Conservation (phyloP, 2,797 vertebrate species). For the Lepilemur septentrionalis region DNA sequence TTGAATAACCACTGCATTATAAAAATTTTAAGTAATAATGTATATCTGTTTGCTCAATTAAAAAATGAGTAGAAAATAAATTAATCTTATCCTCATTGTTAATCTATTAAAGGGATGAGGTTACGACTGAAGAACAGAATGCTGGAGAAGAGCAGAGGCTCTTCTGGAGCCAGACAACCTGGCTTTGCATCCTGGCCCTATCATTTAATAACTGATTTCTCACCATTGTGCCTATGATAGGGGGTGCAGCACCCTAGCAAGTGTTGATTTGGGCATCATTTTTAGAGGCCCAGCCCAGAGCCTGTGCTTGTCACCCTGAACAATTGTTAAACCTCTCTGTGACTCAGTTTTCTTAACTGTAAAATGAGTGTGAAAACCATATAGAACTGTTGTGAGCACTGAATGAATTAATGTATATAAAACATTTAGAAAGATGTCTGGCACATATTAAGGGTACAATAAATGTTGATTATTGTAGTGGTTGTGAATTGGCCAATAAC, state of each 20-base stretch:
- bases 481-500: not conserved
- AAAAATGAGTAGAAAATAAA: conserved; percentile 21
- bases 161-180: not conserved
- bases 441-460: not conserved
- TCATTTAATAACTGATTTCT: not conserved
- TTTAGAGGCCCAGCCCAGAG: not conserved
- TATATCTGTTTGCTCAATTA: not conserved
- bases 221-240: not conserved
- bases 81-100: conserved; percentile 21
- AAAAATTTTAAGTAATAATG: conserved; percentile 8
- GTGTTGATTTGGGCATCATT: not conserved
- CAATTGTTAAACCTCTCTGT: not conserved
- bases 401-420: not conserved
- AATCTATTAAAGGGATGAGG: not conserved
- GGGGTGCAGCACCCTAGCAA: not conserved
- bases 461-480: not conserved
- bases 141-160: not conserved
- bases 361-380: not conserved
- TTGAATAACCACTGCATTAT: not conserved
- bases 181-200: not conserved
- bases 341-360: not conserved
- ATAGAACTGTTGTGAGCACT: not conserved
- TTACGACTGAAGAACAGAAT: not conserved
- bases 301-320: not conserved
- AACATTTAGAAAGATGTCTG: not conserved